Conservation (phyloP, 2,797 vertebrate genomes). For the Amblyopsis hoosieri region DNA sequence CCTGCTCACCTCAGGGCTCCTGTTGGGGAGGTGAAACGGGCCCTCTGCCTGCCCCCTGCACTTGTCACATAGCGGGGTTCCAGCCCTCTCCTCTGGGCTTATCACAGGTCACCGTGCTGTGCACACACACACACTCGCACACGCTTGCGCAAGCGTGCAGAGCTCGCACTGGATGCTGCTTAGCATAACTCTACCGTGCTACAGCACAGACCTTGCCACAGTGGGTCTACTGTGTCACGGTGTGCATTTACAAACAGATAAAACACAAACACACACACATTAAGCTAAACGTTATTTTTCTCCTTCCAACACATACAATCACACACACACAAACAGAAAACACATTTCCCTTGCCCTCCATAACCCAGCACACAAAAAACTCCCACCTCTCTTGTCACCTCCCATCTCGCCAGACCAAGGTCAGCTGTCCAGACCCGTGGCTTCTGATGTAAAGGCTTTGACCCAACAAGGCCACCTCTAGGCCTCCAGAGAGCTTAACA, state of each 20-base stretch:
- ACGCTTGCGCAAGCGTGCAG: constrained; percentile 8
- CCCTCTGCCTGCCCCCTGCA: constrained; percentile 44
- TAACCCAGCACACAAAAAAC: constrained; percentile 72
- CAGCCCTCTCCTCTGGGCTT: constrained; percentile 77
- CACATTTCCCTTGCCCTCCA: constrained; percentile 68
- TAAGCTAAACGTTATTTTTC: constrained; percentile 59
- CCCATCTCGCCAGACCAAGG: constrained; percentile 76
- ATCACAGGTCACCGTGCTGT: constrained; percentile 87
- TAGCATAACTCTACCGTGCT: constrained; percentile 66
- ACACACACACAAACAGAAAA: constrained; percentile 36
- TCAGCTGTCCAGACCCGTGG: constrained; percentile 72
- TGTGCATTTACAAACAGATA: constrained; percentile 69
- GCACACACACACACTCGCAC: constrained; percentile 52
- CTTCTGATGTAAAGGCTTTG: constrained; percentile 75
- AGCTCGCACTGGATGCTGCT: constrained; percentile 57
- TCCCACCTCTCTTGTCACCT: constrained; percentile 78
- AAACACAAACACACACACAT: constrained; percentile 51
- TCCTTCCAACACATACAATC: constrained; percentile 45
- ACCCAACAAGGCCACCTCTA: constrained; percentile 79
- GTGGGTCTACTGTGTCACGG: constrained; percentile 66
- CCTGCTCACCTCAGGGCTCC: constrained; percentile 20
- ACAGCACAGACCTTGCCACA: constrained; percentile 60
- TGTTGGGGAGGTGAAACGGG: constrained; percentile 76
- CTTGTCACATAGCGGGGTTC: constrained; percentile 56
- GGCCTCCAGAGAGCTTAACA: constrained; percentile 80